Evolutionary conservation across 1,140 invertebrate species (phyloP), one percentile per base, ranked within the genome.

Genomic region (Drosophila baimaii): DNA sequence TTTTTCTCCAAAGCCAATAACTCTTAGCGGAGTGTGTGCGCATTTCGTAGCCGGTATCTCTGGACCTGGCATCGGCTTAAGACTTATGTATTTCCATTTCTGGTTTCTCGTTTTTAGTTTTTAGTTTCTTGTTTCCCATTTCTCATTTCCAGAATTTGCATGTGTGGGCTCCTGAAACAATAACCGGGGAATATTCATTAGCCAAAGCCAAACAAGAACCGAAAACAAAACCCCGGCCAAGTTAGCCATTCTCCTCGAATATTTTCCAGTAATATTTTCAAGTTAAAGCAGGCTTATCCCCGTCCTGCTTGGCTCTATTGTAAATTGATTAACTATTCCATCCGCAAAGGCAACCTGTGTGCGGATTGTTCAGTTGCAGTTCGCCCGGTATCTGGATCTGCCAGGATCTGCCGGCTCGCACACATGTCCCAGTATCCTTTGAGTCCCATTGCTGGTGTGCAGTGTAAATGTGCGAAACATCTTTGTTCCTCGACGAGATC

Each of bases 271-370:
- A 88, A 88, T 88, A 88, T 88, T 88, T 88, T 88, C 84, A 88
- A 88, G 84, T 88, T 88, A 88, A 89, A 88, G 80, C 73, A 69
- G 84, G 84, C 84, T 88, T 89, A 88, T 81, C 82, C 81, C 54
- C 43, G 21, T 39, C 33, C 61, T 66, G 74, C 43, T 37, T 62
- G 57, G 31, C 37, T 7, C 77, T 44, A 80, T 88, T 88, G 85
- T 88, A 55, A 84, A 78, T 88, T 88, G 84, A 88, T 88, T 88
- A 88, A 77, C 33, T 51, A 70, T 54, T 54, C 31, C 51, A 19
- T 63, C 64, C 55, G 75, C 66, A 86, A 86, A 29, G 37, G 65
- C 64, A 71, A 71, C 66, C 77, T 74, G 77, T 71, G 41, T 54
- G 68, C 35, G 51, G 51, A 54, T 23, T 88, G 84, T 89, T 88